A percentile compares a stretch with the other conserved stretches of the same genome.
Evolutionary conservation across 2,888 invertebrate genomes (phyloP).

Genomic region (Ptycholaimellus sp.): DNA sequence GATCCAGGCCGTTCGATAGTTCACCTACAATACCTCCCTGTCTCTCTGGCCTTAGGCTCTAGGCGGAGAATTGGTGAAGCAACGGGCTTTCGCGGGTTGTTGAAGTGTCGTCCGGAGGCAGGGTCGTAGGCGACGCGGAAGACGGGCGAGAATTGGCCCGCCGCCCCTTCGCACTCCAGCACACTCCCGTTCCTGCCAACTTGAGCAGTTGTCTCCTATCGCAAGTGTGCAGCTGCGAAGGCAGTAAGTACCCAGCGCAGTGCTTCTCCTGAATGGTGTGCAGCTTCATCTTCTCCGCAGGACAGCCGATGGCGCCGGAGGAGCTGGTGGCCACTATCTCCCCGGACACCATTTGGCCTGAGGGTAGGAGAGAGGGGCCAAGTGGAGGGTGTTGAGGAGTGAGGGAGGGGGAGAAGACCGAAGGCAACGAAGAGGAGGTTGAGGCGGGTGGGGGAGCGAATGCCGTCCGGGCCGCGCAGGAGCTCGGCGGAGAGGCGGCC

Average conservation of each 20-base stretch:
- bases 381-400: too few species aligned
- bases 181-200: too few species aligned
- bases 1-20: constrained; percentile 24
- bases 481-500: constrained; percentile 33
- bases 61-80: too few species aligned
- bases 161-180: too few species aligned
- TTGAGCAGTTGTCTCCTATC: constrained; percentile 14
- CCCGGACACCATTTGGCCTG: constrained; percentile 40
- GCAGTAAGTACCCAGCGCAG: too few species aligned
- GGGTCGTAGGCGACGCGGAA: constrained; percentile 36
- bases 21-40: constrained; percentile 16
- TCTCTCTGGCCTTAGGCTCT: too few species aligned
- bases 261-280: too few species aligned
- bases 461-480: constrained; percentile 27
- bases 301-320: constrained; percentile 37
- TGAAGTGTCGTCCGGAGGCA: constrained; percentile 36
- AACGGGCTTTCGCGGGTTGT: constrained; percentile 40
- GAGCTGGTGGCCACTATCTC: constrained; percentile 39
- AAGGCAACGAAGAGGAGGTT: constrained; percentile 36
- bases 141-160: constrained; percentile 37
- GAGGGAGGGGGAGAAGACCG: constrained; percentile 26
- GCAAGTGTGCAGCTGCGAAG: constrained; percentile 22
- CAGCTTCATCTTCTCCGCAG: constrained; percentile 30
- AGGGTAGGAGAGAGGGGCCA: background rate
- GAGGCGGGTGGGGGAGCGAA: constrained; percentile 26